phyloP scores from a whole-genome alignment of 1,140 invertebrate genomes.

The Caenorhabditis briggsae region DNA sequence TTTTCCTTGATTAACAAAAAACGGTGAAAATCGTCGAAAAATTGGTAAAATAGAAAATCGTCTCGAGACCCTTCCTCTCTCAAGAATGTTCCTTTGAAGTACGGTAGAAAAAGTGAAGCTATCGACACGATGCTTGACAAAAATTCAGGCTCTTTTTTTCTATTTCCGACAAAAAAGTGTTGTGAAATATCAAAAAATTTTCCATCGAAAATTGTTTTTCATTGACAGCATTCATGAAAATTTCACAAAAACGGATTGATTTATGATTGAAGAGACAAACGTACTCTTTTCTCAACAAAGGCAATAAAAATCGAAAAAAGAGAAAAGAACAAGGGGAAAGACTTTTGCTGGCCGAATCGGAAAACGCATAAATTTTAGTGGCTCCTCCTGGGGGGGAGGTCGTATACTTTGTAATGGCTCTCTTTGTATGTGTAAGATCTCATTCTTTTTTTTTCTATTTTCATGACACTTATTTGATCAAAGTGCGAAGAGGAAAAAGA shows the following conservation, averaged over 20 bases:
- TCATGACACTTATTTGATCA: conserved; percentile 19
- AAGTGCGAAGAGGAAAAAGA: not conserved
- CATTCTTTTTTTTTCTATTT: not conserved
- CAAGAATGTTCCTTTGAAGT: no score
- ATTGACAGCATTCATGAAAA: not conserved
- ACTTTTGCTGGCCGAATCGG: not conserved
- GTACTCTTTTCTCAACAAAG: not conserved
- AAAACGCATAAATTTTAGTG: conserved; percentile 47
- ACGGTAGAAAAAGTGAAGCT: no score
- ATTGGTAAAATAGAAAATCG: no score
- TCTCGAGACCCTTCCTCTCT: no score
- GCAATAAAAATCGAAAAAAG: not conserved
- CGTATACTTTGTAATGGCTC: conserved; percentile 32
- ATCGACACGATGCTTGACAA: no score
- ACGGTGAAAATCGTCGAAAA: no score
- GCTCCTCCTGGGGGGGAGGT: conserved; percentile 24
- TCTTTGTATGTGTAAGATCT: not conserved
- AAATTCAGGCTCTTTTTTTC: no score
- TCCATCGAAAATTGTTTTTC: not conserved
- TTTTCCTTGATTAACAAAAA: no score
- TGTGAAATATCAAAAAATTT: not conserved
- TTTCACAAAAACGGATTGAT: not conserved
- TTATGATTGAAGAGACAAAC: not conserved
- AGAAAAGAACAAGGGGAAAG: not conserved
- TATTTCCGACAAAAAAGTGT: no score